These are phyloP conservation scores for Enteromius thamalakanensis DNA, from an alignment of 2,797 vertebrate genomes.

Conservation along the genomic window DNA sequence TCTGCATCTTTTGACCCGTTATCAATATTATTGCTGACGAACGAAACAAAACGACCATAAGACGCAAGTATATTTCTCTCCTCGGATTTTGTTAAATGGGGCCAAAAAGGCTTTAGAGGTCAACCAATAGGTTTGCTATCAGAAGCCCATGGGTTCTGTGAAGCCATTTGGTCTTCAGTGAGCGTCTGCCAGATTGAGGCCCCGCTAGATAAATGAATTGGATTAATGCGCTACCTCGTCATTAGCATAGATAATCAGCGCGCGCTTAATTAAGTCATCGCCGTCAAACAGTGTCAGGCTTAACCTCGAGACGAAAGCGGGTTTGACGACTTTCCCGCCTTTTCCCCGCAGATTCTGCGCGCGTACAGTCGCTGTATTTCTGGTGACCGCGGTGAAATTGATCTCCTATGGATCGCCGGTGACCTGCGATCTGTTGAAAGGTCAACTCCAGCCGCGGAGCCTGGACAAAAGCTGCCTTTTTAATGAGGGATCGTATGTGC, in stretches of 20 bases:
- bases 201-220: slow-evolving; percentile 57
- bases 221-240: slow-evolving; percentile 63
- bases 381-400: slow-evolving; percentile 30
- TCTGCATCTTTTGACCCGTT: neutral
- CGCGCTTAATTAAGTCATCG: slow-evolving; percentile 64
- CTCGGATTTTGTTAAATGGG: neutral
- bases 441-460: slow-evolving; percentile 70
- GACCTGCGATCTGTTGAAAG: slow-evolving; percentile 57
- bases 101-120: slow-evolving; percentile 31
- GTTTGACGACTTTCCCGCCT: slow-evolving; percentile 30
- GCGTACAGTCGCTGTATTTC: neutral
- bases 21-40: neutral
- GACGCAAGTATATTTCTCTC: neutral
- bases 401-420: slow-evolving; percentile 26
- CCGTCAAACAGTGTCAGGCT: slow-evolving; percentile 54
- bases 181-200: slow-evolving; percentile 42
- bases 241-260: slow-evolving; percentile 68
- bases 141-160: slow-evolving; percentile 15
- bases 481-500: slow-evolving; percentile 77
- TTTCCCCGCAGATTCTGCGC: neutral
- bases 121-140: slow-evolving; percentile 29
- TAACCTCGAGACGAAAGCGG: slow-evolving; percentile 40
- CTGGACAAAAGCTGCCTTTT: slow-evolving; percentile 65
- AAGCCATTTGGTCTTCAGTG: slow-evolving; percentile 48
- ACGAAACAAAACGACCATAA: no score